phyloP scores from a whole-genome alignment of 2,797 vertebrate genomes.

The Crossoptilon crossoptilon region DNA sequence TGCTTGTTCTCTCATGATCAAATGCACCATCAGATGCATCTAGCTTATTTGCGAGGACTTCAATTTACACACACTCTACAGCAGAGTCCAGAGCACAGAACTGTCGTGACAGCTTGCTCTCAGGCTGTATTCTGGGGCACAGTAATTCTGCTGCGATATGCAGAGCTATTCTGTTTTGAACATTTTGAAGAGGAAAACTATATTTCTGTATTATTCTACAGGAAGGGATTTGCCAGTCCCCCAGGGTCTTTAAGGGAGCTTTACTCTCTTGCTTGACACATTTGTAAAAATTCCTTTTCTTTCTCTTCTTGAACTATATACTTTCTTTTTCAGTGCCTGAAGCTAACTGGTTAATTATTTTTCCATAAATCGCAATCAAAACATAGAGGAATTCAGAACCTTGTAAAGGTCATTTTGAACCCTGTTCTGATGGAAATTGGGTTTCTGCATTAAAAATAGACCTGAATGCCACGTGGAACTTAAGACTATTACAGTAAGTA shows the following conservation, averaged over 20 bases:
- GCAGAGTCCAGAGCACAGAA: neutral
- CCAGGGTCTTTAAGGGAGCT: neutral
- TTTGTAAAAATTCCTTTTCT: conserved; percentile 24
- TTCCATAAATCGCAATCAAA: conserved; percentile 45
- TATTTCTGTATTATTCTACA: conserved; percentile 27
- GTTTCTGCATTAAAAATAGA: conserved; percentile 29
- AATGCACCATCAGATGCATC: neutral
- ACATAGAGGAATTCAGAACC: conserved; percentile 36
- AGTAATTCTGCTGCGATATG: conserved; percentile 24
- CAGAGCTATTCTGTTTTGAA: conserved; percentile 37
- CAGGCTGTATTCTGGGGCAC: neutral
- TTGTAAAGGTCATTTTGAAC: conserved; percentile 39
- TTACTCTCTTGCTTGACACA: neutral
- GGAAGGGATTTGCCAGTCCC: conserved; percentile 13
- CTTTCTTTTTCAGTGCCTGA: conserved; percentile 36
- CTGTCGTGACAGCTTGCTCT: neutral
- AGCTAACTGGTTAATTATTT: conserved; percentile 69
- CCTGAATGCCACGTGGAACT: conserved; percentile 35
- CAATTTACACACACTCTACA: neutral
- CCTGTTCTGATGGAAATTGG: conserved; percentile 37
- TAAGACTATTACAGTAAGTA: neutral
- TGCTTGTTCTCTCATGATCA: neutral
- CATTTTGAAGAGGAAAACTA: conserved; percentile 38
- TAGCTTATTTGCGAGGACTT: neutral
- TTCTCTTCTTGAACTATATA: neutral